These are phyloP conservation scores for Valencia hispanica DNA, from an alignment of 2,797 vertebrate genomes.

Conservation along the genomic window DNA sequence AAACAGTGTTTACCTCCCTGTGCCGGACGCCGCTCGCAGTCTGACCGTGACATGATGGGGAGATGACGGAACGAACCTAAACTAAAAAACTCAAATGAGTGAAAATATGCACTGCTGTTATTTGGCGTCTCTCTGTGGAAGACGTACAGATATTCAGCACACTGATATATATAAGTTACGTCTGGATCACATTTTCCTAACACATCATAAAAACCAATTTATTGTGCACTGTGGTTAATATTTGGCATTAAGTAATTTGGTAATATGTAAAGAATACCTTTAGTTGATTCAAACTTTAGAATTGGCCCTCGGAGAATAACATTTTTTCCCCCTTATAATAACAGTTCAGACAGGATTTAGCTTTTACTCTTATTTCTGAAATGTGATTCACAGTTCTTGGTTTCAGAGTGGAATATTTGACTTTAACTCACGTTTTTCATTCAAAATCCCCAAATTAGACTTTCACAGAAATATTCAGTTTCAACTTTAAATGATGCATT, in stretches of 20 bases:
- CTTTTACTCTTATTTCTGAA: background rate
- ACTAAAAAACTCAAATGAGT: conserved; percentile 19
- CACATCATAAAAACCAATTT: background rate
- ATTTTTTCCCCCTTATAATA: background rate
- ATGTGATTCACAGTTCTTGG: background rate
- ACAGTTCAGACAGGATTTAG: background rate
- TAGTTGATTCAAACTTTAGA: background rate
- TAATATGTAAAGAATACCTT: background rate
- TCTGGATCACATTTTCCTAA: background rate
- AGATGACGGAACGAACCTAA: conserved; percentile 29
- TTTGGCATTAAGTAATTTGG: background rate
- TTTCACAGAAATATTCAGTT: background rate
- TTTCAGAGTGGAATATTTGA: background rate
- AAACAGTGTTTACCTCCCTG: conserved; percentile 41
- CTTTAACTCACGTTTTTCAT: background rate
- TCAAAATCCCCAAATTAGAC: background rate
- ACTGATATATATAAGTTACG: background rate
- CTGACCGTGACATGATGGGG: conserved; percentile 37
- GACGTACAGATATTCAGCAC: background rate
- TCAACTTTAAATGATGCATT: conserved; percentile 10
- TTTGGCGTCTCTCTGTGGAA: background rate
- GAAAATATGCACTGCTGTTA: background rate
- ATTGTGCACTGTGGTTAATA: accelerated
- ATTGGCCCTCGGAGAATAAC: background rate
- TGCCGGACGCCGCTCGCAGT: conserved; percentile 19